These are phyloP conservation scores for Therioaphis trifolii DNA, from an alignment of 2,888 invertebrate species.

Conservation along the genomic window DNA sequence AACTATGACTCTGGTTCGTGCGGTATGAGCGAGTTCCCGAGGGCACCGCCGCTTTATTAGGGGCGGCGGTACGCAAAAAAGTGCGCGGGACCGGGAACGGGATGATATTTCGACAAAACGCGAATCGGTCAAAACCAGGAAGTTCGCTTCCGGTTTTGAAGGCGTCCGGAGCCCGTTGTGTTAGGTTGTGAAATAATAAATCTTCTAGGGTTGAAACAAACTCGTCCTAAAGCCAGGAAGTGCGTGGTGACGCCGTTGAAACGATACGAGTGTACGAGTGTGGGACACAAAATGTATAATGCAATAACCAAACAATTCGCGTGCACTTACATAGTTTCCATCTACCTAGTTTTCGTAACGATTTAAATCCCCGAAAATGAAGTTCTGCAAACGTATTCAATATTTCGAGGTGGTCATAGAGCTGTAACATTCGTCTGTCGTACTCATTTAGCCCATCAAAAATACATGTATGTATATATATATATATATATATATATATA, in stretches of 20 bases:
- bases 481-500: too few relatives aligned
- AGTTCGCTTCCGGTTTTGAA: constrained; percentile 35
- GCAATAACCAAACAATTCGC: neutral
- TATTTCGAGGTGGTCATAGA: too few relatives aligned
- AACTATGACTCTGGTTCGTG: constrained; percentile 27
- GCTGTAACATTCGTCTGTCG: too few relatives aligned
- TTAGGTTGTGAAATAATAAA: constrained; percentile 42
- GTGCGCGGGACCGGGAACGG: neutral
- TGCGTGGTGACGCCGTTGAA: constrained; percentile 26
- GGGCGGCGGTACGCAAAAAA: neutral
- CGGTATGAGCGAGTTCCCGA: neutral
- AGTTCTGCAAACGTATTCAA: too few relatives aligned
- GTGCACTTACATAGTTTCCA: neutral
- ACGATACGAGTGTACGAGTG: constrained; percentile 35
- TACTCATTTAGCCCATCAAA: too few relatives aligned
- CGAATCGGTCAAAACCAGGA: constrained; percentile 51
- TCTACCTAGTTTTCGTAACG: too few relatives aligned
- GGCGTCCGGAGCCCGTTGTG: constrained; percentile 34
- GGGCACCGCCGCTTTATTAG: neutral
- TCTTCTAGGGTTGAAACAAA: constrained; percentile 39
- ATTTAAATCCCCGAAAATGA: too few relatives aligned
- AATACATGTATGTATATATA: too few relatives aligned
- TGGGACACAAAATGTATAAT: constrained; percentile 39
- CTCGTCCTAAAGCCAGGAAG: constrained; percentile 31
- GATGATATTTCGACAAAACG: constrained; percentile 38